Conservation (phyloP, 1,140 invertebrate genomes). For the Drosophila virilis region DNA sequence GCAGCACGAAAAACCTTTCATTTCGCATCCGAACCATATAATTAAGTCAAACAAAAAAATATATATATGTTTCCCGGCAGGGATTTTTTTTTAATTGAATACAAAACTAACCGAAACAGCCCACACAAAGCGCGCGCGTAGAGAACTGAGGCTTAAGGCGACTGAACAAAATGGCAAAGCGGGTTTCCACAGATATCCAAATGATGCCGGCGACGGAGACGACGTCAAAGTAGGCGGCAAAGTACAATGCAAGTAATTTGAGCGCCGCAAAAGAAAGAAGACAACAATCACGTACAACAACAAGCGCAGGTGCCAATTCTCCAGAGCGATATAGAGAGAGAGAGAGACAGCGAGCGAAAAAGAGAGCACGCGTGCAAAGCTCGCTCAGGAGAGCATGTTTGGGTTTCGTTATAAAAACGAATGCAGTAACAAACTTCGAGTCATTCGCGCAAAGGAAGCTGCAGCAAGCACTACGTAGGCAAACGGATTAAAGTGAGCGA, state of each 20-base stretch:
- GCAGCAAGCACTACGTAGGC: constrained; percentile 45
- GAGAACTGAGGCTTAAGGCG: constrained; percentile 22
- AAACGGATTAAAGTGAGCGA: constrained; percentile 44
- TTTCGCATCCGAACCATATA: constrained; percentile 38
- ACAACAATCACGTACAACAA: constrained; percentile 55
- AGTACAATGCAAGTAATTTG: constrained; percentile 52
- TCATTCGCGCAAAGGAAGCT: constrained; percentile 79
- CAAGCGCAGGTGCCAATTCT: constrained; percentile 39
- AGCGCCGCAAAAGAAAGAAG: constrained; percentile 32
- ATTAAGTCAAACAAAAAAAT: constrained; percentile 44
- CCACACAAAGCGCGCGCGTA: constrained; percentile 33
- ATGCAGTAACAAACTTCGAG: constrained; percentile 54
- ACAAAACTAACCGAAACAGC: constrained; percentile 16
- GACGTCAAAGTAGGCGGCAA: constrained; percentile 24
- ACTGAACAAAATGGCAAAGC: constrained; percentile 55
- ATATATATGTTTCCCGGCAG: constrained; percentile 26
- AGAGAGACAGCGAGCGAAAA: constrained; percentile 15
- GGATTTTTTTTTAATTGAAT: constrained; percentile 50
- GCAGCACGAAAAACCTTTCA: constrained; percentile 41
- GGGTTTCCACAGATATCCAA: constrained; percentile 63
- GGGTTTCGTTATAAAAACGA: constrained; percentile 67
- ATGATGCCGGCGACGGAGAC: neutral
- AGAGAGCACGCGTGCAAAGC: constrained; percentile 18
- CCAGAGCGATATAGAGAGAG: constrained; percentile 11
- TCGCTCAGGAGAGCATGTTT: neutral